These are phyloP conservation scores for Peribatodes rhomboidaria DNA, from an alignment of 2,888 invertebrate species.

Conservation along the genomic window DNA sequence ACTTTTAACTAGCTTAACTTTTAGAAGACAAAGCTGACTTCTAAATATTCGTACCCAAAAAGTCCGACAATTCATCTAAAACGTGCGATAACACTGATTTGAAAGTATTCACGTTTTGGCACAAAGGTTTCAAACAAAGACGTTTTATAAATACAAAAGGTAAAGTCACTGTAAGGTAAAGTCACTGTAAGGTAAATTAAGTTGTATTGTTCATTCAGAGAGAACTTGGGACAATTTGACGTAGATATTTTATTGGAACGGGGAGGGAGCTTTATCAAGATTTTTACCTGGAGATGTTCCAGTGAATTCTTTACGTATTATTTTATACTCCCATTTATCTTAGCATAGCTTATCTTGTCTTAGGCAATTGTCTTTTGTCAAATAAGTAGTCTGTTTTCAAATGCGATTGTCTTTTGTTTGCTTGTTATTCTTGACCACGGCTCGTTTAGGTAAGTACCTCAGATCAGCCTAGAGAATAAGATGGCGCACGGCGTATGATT, in stretches of 20 bases:
- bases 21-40: background rate
- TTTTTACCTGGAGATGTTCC: constrained; percentile 33
- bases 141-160: constrained; percentile 41
- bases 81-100: constrained; percentile 49
- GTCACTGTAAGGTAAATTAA: constrained; percentile 48
- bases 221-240: constrained; percentile 39
- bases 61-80: constrained; percentile 42
- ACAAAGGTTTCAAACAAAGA: constrained; percentile 49
- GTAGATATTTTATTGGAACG: constrained; percentile 36
- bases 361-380: constrained; percentile 6
- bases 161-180: constrained; percentile 45
- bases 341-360: constrained; percentile 17
- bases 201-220: constrained; percentile 47
- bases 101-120: constrained; percentile 49
- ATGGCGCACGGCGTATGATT: too few species aligned
- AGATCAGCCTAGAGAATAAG: too few species aligned
- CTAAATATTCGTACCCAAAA: constrained; percentile 11
- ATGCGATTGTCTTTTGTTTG: constrained; percentile 4
- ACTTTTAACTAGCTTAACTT: constrained; percentile 5
- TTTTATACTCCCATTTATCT: constrained; percentile 15
- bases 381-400: constrained; percentile 1
- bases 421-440: background rate
- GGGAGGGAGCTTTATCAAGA: constrained; percentile 30
- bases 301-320: constrained; percentile 35
- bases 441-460: too few species aligned